phyloP scores from a whole-genome alignment of 1,140 invertebrate species.

The Cepaea nemoralis region DNA sequence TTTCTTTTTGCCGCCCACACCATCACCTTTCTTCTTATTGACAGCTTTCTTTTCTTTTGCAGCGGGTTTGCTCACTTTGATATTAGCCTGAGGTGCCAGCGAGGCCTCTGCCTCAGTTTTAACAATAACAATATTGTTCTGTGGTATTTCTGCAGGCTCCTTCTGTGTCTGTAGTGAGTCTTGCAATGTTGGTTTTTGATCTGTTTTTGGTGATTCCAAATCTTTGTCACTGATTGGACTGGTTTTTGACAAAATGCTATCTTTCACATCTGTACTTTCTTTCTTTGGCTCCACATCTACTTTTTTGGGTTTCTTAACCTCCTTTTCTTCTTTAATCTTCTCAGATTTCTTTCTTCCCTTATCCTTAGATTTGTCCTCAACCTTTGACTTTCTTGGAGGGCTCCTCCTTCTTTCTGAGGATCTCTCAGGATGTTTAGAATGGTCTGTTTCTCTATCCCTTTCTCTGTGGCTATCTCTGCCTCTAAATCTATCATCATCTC shows the following conservation, averaged over 20 bases:
- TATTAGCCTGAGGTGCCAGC: not conserved
- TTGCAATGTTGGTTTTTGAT: not conserved
- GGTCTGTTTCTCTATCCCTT: not conserved
- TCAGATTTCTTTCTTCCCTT: slow-evolving; percentile 12
- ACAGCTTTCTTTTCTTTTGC: slow-evolving; percentile 29
- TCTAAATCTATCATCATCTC: slow-evolving; percentile 7
- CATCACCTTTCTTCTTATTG: slow-evolving; percentile 27
- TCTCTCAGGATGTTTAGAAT: not conserved
- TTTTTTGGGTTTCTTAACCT: slow-evolving; percentile 3
- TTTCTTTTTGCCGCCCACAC: slow-evolving; percentile 22
- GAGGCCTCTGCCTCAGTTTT: not conserved
- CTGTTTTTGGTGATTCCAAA: not conserved
- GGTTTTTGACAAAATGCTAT: not conserved
- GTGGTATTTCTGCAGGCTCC: not conserved
- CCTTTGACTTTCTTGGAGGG: slow-evolving; percentile 8
- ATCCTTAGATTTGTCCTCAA: slow-evolving; percentile 23
- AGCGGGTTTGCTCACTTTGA: not conserved
- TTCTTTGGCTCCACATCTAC: not conserved
- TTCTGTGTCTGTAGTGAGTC: not conserved
- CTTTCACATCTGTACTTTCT: slow-evolving; percentile 6
- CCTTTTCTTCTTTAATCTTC: slow-evolving; percentile 19
- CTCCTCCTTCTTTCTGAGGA: slow-evolving; percentile 6
- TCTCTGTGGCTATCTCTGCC: slow-evolving; percentile 20
- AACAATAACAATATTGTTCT: not conserved
- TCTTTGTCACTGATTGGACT: slow-evolving; percentile 30